Conservation (phyloP, 1,140 invertebrate genomes). For the Acyrthosiphon pisum region DNA sequence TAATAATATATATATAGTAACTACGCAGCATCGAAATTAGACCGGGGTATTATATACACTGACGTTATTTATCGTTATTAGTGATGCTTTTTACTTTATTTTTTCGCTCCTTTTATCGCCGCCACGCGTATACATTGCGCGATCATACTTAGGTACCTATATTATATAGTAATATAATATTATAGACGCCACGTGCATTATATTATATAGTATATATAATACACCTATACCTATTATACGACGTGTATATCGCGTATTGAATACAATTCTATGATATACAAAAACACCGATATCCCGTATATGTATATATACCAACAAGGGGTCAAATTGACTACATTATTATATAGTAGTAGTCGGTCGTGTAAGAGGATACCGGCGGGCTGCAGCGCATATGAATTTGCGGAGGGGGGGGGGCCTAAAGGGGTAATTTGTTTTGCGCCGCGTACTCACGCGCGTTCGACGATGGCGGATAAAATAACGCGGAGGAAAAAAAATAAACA, state of each 20-base stretch:
- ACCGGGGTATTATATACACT: no score
- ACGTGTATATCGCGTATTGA: not conserved
- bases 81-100: no score
- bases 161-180: not conserved
- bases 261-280: not conserved
- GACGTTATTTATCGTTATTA: no score
- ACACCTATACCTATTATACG: not conserved
- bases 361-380: not conserved
- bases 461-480: not conserved
- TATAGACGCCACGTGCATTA: not conserved
- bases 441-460: not conserved
- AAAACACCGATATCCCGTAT: not conserved
- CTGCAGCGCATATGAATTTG: not conserved
- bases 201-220: not conserved
- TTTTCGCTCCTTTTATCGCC: no score
- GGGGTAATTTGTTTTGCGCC: conserved; percentile 15
- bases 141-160: not conserved
- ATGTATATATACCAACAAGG: not conserved
- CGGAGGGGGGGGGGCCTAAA: not conserved
- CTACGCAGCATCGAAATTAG: no score
- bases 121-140: no score
- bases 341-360: not conserved
- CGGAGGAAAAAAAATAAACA: not conserved
- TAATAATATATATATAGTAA: no score
- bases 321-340: conserved; percentile 18